These are phyloP conservation scores for Sebastes flavidus DNA, from an alignment of 2,797 vertebrate genomes.

Conservation along the genomic window DNA sequence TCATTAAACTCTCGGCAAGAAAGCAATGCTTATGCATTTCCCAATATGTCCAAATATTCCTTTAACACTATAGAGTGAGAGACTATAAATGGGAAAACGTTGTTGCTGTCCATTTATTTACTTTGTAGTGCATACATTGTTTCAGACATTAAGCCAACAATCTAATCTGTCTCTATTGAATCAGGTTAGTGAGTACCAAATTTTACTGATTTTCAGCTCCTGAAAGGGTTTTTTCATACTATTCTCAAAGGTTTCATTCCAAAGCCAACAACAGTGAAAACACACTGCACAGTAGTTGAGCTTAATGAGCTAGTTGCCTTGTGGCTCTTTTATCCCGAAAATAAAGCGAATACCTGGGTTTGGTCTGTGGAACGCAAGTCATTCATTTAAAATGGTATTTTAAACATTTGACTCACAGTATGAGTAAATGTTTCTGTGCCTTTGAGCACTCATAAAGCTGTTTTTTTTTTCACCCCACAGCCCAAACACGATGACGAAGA, in stretches of 20 bases:
- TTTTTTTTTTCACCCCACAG: background rate
- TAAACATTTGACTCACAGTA: constrained; percentile 20
- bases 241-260: background rate
- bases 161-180: background rate
- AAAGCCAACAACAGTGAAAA: background rate
- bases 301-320: background rate
- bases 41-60: background rate
- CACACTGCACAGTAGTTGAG: background rate
- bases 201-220: background rate
- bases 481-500: constrained; percentile 13
- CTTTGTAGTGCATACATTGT: background rate
- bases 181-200: too few relatives aligned
- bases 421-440: constrained; percentile 31
- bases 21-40: too few relatives aligned
- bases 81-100: background rate
- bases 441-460: constrained; percentile 3
- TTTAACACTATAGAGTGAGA: background rate
- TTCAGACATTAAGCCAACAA: background rate
- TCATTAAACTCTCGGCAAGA: too few relatives aligned
- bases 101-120: background rate
- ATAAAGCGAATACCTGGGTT: background rate
- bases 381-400: constrained; percentile 2
- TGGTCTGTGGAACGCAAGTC: background rate
- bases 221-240: background rate
- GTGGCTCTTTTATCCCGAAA: background rate